Percentiles rank a stretch among this genome's conserved stretches.
phyloP scores from a whole-genome alignment of 2,113 vertebrate species.

The Chloebia gouldiae region DNA sequence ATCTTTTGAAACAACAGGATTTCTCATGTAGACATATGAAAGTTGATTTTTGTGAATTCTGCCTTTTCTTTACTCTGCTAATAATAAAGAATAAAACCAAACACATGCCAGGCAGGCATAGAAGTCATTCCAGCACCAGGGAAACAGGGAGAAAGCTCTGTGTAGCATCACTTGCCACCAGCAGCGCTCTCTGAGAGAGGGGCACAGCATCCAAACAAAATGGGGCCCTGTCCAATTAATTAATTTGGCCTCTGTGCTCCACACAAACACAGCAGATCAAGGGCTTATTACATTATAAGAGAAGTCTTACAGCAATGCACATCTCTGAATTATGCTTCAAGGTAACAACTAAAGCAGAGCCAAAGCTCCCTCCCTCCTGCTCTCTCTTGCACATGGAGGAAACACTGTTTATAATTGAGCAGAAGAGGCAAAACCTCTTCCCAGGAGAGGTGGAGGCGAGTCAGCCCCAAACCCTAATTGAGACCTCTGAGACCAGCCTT shows the following conservation, averaged over 20 bases:
- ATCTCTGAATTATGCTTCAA: not conserved
- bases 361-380: not conserved
- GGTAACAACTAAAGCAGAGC: not conserved
- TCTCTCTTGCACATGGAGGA: not conserved
- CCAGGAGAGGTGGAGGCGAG: not conserved
- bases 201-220: not conserved
- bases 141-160: not conserved
- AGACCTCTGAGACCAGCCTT: conserved; percentile 46
- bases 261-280: not conserved
- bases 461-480: conserved; percentile 8
- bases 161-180: not conserved
- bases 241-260: not conserved
- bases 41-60: not conserved
- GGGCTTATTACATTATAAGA: not conserved
- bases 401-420: not conserved
- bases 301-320: not conserved
- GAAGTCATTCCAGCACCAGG: not conserved
- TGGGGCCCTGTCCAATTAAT: not conserved
- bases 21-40: not conserved
- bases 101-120: not conserved
- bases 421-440: conserved; percentile 19
- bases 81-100: not conserved
- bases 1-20: not conserved
- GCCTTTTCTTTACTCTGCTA: not conserved
- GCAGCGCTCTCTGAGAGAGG: not conserved